These are phyloP conservation scores for Oligia fasciuncula DNA, from an alignment of 2,888 invertebrate species.

Conservation along the genomic window DNA sequence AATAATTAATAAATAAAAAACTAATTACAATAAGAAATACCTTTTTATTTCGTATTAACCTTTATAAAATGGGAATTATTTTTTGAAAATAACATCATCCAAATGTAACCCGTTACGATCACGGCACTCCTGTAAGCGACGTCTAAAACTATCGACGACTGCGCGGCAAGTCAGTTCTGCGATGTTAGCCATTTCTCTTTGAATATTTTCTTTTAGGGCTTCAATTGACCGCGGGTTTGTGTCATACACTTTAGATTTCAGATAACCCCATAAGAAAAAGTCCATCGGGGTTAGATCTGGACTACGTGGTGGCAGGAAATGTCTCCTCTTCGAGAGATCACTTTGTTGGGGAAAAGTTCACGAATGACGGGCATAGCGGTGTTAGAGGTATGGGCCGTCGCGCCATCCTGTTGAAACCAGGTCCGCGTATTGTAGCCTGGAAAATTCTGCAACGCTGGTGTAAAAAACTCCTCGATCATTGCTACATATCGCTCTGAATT, in stretches of 20 bases:
- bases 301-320: too few relatives aligned
- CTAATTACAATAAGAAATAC: too few relatives aligned
- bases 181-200: constrained; percentile 51
- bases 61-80: not conserved
- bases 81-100: constrained; percentile 3
- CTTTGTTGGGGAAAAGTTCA: too few relatives aligned
- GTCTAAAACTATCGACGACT: constrained; percentile 35
- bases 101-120: constrained; percentile 10
- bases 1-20: too few relatives aligned
- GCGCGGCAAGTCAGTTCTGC: constrained; percentile 39
- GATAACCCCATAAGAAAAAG: too few relatives aligned
- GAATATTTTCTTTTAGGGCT: constrained; percentile 49
- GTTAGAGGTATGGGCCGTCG: constrained; percentile 57
- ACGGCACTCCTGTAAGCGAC: constrained; percentile 6
- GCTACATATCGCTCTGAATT: constrained; percentile 45
- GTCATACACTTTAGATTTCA: constrained; percentile 13
- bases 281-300: too few relatives aligned
- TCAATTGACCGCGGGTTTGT: constrained; percentile 32
- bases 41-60: too few relatives aligned
- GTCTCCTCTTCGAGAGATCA: too few relatives aligned
- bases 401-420: constrained; percentile 59
- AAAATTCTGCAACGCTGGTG: constrained; percentile 50
- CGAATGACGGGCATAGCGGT: constrained; percentile 32
- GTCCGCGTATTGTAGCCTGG: constrained; percentile 44
- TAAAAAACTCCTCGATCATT: constrained; percentile 57